Conservation (phyloP, 2,113 vertebrate genomes). For the Leptocoma aspasia region DNA sequence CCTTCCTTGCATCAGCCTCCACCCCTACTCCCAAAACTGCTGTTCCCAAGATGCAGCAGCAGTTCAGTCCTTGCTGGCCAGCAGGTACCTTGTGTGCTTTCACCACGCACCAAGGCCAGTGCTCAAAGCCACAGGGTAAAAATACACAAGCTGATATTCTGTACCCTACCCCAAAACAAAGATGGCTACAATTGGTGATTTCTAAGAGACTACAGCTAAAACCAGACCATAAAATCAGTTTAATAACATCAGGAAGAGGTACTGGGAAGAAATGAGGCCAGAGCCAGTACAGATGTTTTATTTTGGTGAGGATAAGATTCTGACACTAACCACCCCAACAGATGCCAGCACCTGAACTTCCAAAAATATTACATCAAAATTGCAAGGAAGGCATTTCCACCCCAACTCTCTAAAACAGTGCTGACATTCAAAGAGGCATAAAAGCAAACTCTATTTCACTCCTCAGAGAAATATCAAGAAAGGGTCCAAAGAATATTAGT, state of each 20-base stretch:
- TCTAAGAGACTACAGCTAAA: background rate
- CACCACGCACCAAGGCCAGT: background rate
- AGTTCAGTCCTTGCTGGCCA: background rate
- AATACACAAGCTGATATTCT: background rate
- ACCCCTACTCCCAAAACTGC: background rate
- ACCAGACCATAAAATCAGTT: background rate
- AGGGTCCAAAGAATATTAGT: background rate
- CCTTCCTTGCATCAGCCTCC: background rate
- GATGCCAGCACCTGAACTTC: background rate
- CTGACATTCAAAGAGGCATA: background rate
- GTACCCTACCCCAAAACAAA: background rate
- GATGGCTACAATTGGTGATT: background rate
- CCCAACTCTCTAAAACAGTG: background rate
- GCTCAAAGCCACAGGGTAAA: background rate
- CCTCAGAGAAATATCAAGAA: background rate
- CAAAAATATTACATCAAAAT: background rate
- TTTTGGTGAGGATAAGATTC: background rate
- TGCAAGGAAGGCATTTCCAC: background rate
- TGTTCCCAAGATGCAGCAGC: background rate
- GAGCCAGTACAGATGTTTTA: background rate
- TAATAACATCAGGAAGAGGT: background rate
- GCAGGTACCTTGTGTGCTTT: background rate
- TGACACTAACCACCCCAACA: background rate
- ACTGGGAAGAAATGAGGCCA: background rate
- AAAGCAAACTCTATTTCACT: background rate